Conservation (phyloP, 2,888 invertebrate genomes). For the Calephelis perditalis region DNA sequence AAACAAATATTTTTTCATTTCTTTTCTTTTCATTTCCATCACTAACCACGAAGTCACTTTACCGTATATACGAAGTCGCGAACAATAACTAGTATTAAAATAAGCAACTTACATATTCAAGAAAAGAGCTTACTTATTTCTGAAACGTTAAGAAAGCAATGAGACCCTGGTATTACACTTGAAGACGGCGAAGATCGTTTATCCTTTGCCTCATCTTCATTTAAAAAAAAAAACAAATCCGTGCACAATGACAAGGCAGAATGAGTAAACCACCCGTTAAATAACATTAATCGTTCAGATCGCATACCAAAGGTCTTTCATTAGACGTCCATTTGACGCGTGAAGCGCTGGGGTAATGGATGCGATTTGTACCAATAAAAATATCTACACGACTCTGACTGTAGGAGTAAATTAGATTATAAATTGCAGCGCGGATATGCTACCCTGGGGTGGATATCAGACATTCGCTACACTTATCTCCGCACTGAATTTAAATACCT, state of each 20-base stretch:
- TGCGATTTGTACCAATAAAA: slow-evolving; percentile 29
- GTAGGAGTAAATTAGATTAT: slow-evolving; percentile 24
- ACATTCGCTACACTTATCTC: slow-evolving; percentile 49
- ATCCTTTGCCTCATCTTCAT: no score
- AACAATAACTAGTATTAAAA: no score
- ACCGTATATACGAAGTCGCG: no score
- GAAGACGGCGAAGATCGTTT: no score
- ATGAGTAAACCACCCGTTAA: background rate
- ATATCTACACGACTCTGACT: slow-evolving; percentile 21
- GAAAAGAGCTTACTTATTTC: no score
- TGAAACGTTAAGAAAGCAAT: no score
- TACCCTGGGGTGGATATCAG: slow-evolving; percentile 36
- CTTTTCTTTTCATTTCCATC: no score
- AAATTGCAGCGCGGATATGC: slow-evolving; percentile 27
- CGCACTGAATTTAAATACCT: slow-evolving; percentile 52
- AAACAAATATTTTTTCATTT: no score
- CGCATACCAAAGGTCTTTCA: slow-evolving; percentile 16
- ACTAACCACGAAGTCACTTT: no score
- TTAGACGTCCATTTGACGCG: slow-evolving; percentile 21
- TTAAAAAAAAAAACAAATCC: no score
- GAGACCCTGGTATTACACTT: no score
- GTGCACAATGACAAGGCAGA: background rate
- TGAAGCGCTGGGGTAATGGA: slow-evolving; percentile 25
- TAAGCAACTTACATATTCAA: no score
- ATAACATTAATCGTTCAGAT: slow-evolving; percentile 12